Conservation (phyloP, 2,797 vertebrate genomes). For the Simalia tracyae region DNA sequence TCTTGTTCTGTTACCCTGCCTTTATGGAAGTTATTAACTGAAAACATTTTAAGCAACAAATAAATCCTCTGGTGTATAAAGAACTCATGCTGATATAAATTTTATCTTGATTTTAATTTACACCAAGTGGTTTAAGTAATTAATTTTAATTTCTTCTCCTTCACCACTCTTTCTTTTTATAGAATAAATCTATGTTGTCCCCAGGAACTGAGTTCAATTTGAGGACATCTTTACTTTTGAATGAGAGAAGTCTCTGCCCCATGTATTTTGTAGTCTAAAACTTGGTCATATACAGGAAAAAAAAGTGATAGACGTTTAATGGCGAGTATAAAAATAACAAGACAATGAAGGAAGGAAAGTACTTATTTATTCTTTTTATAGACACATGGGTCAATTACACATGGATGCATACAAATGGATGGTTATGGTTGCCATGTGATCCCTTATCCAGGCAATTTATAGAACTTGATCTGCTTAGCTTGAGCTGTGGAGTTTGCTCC, state of each 20-base stretch:
- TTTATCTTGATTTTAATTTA: slow-evolving; percentile 19
- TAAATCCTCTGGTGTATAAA: fast-evolving
- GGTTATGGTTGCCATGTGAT: not conserved
- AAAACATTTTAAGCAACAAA: not conserved
- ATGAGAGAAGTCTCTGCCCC: not conserved
- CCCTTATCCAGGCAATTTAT: not conserved
- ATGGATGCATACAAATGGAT: not conserved
- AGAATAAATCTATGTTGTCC: not conserved
- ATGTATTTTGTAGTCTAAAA: not conserved
- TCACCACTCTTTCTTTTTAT: not conserved
- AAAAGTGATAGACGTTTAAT: not conserved
- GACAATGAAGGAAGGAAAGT: not conserved
- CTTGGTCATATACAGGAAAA: not conserved
- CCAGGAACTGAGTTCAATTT: not conserved
- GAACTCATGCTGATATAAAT: not conserved
- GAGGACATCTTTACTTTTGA: not conserved
- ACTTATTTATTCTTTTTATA: not conserved
- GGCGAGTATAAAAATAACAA: not conserved
- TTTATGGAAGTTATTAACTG: not conserved
- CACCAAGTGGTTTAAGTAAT: not conserved
- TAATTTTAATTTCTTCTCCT: not conserved
- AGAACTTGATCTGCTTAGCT: not conserved
- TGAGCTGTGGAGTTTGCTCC: not conserved
- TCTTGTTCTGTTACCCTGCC: fast-evolving
- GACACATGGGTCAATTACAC: not conserved